phyloP scores from a whole-genome alignment of 2,113 vertebrate genomes.

The Diadophis punctatus region DNA sequence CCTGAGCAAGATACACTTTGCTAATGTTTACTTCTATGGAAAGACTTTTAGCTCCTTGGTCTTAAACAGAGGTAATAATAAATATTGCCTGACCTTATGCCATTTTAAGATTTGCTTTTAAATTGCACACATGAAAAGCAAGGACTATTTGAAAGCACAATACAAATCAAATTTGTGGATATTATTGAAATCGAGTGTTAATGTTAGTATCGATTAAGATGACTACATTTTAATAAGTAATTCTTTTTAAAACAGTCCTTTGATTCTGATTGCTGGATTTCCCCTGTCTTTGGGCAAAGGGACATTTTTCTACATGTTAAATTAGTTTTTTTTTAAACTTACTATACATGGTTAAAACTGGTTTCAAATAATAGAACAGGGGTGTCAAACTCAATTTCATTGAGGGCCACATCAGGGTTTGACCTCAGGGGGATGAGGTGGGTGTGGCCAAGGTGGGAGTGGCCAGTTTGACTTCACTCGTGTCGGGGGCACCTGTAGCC shows the following conservation, averaged over 20 bases:
- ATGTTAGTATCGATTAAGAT: neutral
- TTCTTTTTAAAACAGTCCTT: conserved; percentile 49
- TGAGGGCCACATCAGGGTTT: too few relatives aligned
- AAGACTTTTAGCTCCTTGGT: neutral
- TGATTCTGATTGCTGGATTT: conserved; percentile 53
- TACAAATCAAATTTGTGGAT: neutral
- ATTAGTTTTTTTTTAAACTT: neutral
- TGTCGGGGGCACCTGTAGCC: too few relatives aligned
- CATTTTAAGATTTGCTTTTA: neutral
- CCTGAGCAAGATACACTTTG: neutral
- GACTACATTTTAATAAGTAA: neutral
- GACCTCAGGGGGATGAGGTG: too few relatives aligned
- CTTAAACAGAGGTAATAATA: neutral
- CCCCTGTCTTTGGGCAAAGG: conserved; percentile 44
- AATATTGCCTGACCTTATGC: neutral
- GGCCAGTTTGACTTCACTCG: too few relatives aligned
- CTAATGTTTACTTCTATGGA: neutral
- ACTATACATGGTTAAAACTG: conserved; percentile 52
- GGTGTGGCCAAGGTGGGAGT: too few relatives aligned
- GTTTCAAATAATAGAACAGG: conserved; percentile 28
- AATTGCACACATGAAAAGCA: neutral
- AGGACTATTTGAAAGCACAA: neutral
- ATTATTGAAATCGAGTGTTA: neutral
- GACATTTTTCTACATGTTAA: conserved; percentile 20
- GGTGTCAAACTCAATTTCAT: too few relatives aligned